phyloP scores from a whole-genome alignment of 2,888 invertebrate species.

The Heliconius ismenius region DNA sequence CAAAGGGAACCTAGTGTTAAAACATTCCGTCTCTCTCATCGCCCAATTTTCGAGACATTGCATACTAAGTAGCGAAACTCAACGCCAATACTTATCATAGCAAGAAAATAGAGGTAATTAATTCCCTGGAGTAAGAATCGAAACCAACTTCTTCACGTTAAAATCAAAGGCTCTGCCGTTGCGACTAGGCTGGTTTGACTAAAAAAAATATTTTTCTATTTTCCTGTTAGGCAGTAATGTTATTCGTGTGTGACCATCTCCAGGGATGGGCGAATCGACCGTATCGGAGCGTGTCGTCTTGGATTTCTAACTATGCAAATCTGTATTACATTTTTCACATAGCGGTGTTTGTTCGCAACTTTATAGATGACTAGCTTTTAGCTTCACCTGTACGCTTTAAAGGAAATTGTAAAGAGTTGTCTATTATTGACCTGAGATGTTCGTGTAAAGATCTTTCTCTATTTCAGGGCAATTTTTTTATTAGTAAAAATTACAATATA shows the following conservation, averaged over 20 bases:
- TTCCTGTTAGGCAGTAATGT: neutral
- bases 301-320: constrained; percentile 28
- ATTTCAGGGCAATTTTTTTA: too few relatives aligned
- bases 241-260: constrained; percentile 17
- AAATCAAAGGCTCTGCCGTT: neutral
- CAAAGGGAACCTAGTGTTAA: too few relatives aligned
- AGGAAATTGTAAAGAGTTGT: too few relatives aligned
- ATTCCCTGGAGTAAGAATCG: too few relatives aligned
- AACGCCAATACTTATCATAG: too few relatives aligned
- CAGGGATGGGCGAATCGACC: neutral
- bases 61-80: too few relatives aligned
- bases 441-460: too few relatives aligned
- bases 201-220: neutral
- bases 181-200: neutral
- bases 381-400: neutral
- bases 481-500: too few relatives aligned
- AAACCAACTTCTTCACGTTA: neutral
- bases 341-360: constrained; percentile 15
- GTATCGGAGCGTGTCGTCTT: constrained; percentile 26
- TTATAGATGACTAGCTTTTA: neutral
- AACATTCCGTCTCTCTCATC: too few relatives aligned
- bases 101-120: too few relatives aligned
- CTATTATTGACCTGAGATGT: too few relatives aligned
- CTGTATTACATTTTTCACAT: constrained; percentile 21
- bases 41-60: too few relatives aligned